Evolutionary conservation across 2,888 invertebrate species (phyloP).

Genomic region (Thysanoteuthis rhombus): DNA sequence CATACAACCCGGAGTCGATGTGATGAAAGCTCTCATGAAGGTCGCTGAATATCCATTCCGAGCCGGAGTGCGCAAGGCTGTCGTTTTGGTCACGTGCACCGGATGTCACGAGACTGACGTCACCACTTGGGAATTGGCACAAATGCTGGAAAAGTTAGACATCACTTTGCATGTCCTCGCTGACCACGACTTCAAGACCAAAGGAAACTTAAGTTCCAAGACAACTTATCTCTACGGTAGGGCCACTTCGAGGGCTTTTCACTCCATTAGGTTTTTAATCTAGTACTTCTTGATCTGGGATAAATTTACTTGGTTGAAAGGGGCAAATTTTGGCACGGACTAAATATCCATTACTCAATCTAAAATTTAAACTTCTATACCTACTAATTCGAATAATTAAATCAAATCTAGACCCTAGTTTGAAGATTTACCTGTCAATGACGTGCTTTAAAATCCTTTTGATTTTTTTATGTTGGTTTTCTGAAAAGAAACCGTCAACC

Average conservation of each 20-base stretch:
- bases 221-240: neutral
- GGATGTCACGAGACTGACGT: constrained; percentile 37
- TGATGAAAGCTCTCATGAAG: constrained; percentile 74
- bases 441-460: too few relatives aligned
- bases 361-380: too few relatives aligned
- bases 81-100: constrained; percentile 76
- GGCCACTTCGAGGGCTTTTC: neutral
- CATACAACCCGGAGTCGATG: constrained; percentile 43
- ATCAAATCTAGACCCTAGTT: too few relatives aligned
- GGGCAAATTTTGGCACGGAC: too few relatives aligned
- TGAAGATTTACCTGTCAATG: too few relatives aligned
- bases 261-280: too few relatives aligned
- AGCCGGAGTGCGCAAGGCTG: constrained; percentile 83
- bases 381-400: too few relatives aligned
- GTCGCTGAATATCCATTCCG: constrained; percentile 79
- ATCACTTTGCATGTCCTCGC: constrained; percentile 55
- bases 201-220: neutral
- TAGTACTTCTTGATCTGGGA: too few relatives aligned
- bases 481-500: too few relatives aligned
- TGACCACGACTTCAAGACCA: constrained; percentile 44
- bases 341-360: too few relatives aligned
- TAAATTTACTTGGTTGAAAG: too few relatives aligned
- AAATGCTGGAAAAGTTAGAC: constrained; percentile 41
- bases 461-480: too few relatives aligned
- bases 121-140: constrained; percentile 32